Base-by-base conservation (phyloP, 2,113 vertebrate genomes). In the Rhea pennata region DNA sequence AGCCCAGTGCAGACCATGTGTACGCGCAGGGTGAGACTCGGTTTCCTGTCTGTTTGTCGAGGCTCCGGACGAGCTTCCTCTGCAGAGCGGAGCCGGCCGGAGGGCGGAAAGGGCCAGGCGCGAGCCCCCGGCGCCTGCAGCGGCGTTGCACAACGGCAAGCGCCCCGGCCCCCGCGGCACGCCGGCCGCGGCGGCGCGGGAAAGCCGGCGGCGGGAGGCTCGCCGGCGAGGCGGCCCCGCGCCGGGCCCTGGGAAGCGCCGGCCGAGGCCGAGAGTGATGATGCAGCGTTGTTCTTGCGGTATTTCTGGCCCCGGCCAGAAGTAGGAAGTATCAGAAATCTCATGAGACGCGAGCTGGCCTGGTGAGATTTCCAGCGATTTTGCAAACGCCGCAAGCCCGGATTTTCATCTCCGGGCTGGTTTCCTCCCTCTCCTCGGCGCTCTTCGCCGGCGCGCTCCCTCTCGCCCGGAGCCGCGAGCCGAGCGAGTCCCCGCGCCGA, bases 11-110 rank as follows among this genome's bases (percentile, higher is more conserved):
- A 97, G 94, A 96, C 96, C 88, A 92, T 79, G 75, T 40, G 89
- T 90, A 88, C 71, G n/a, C 19, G 16, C 91, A 84, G 79, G 3
- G 78, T 95, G 93, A 96, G 97, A 94, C 94, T 90, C 4, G 14
- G 93, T 97, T 98, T 98, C 98, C 98, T 98, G 98, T 98, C 96
- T 97, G 96, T 97, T 97, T 96, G 92, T 87, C 54, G 84, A 94
- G 93, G 96, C 97, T 97, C 97, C 96, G 90, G 84, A 93, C 88
- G 95, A 97, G 98, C 97, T 98, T 98, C 96, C 98, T 97, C 97
- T 95, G 91, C 50, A 90, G 17, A 93, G 94, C 79, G 96, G 94
- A 89, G 94, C 20, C 91, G 2, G 88, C 92, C 15, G 1, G 56
- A 46, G 44, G 44, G 44, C 44, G 44, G 44, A 46, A 46, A 46